Conservation (phyloP, 2,888 invertebrate species). For the Hirtodrosophila trivittata region DNA sequence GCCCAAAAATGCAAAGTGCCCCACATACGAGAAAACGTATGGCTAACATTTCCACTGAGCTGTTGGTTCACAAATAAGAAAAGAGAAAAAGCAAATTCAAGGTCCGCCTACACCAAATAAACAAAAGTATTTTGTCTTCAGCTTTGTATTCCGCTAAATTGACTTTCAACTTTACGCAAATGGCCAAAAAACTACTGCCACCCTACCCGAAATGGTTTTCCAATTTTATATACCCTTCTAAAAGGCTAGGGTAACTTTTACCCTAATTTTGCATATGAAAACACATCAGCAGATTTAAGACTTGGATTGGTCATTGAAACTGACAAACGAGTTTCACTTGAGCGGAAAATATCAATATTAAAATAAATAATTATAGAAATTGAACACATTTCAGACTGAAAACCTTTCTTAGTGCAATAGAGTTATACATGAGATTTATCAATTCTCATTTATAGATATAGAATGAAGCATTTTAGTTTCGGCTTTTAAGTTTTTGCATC, state of each 20-base stretch:
- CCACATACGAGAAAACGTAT: slow-evolving; percentile 17
- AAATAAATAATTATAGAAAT: no score
- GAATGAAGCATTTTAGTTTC: no score
- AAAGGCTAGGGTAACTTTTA: slow-evolving; percentile 4
- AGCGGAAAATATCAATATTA: no score
- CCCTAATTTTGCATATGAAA: neutral
- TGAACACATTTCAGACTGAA: no score
- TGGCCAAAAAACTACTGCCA: slow-evolving; percentile 33
- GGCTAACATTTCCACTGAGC: slow-evolving; percentile 14
- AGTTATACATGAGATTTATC: no score
- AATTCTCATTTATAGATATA: no score
- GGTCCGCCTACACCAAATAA: slow-evolving; percentile 34
- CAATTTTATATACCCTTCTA: slow-evolving; percentile 37
- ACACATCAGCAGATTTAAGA: neutral
- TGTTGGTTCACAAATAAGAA: neutral
- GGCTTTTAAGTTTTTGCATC: neutral
- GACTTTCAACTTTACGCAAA: slow-evolving; percentile 57
- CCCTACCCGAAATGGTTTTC: neutral
- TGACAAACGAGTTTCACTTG: no score
- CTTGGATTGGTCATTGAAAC: neutral
- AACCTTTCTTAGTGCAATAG: no score
- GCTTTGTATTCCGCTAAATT: slow-evolving; percentile 68
- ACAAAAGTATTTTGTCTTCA: slow-evolving; percentile 41
- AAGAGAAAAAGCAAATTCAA: slow-evolving; percentile 11
- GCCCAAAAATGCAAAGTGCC: slow-evolving; percentile 55